Base-by-base conservation (phyloP, 2,797 vertebrate species). In the Aselliscus stoliczkanus region DNA sequence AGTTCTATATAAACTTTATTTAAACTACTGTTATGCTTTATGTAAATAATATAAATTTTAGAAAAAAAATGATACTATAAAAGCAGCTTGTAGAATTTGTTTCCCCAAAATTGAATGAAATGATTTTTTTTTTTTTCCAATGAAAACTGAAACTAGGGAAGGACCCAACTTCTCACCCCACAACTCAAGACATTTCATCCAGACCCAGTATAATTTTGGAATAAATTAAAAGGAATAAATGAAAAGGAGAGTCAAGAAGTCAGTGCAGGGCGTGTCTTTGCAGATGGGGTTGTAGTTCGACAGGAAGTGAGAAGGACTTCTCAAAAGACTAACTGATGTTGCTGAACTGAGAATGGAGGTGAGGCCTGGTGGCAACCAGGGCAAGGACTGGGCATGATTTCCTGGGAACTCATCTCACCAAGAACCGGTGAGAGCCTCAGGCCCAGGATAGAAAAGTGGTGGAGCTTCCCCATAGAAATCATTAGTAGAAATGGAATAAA, bases 151-250 rank as follows among this genome's bases (percentile, higher is more conserved):
- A 83, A 84, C 11, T 11, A 79, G 7, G 12, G 25, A 65, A 56
- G 4, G 1, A 10, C 72, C 4, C 4, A 52, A 21, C 0, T 62
- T 93, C 42, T 54, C 1, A 39, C 1, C 0, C 18, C 14, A 34
- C 84, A 81, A 77, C 85, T 77, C 6, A 47, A 39, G 14, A 75
- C 37, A 15, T 75, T 3, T 69, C 8, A 58, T 50, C 5, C 14
- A 91, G 34, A 72, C 4, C 15, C 11, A 73, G 5, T 29, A 44
- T 80, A 54, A 73, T 58, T 62, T 72, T 64, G 29, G 34, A 60
- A 93, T 52, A 67, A 82, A 44, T n/a, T 60, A 37, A 80, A 96
- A 20, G n/a, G n/a, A n/a, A 93, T 52, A 67, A 82, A 44, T n/a
- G 54, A 37, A 80, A 96, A 20, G 21, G 72, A 69, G 18, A 76